phyloP scores from a whole-genome alignment of 1,140 invertebrate species.

The Pygmarrhopalites habei region DNA sequence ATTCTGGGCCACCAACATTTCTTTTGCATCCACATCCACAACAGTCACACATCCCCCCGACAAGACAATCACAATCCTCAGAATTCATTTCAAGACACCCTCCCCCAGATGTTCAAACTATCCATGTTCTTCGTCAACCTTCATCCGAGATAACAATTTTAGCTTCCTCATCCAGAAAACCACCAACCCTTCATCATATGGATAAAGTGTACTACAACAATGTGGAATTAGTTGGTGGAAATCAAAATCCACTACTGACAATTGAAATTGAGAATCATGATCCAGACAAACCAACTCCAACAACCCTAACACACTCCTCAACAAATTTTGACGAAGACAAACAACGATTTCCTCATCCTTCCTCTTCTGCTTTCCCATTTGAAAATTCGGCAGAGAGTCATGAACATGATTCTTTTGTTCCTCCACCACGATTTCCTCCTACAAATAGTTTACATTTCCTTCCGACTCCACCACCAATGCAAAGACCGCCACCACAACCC shows the following conservation, averaged over 20 bases:
- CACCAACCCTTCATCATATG: slow-evolving; percentile 15
- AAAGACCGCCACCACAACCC: slow-evolving; percentile 9
- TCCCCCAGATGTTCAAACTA: slow-evolving; percentile 8
- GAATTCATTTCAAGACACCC: slow-evolving; percentile 1
- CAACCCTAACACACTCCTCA: no score
- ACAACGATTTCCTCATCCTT: no score
- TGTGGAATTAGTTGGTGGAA: slow-evolving; percentile 3
- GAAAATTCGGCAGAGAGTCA: not conserved
- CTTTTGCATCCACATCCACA: no score
- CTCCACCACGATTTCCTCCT: slow-evolving; percentile 5
- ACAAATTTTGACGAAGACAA: no score
- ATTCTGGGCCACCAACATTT: no score
- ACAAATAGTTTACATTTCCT: slow-evolving; percentile 3
- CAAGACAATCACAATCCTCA: not conserved
- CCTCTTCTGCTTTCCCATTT: not conserved
- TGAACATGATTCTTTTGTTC: slow-evolving; percentile 8
- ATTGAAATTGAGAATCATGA: not conserved
- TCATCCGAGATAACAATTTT: not conserved
- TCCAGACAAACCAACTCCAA: no score
- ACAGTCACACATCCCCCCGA: not conserved
- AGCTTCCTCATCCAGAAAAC: not conserved
- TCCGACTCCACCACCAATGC: slow-evolving; percentile 5
- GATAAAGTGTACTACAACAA: slow-evolving; percentile 22
- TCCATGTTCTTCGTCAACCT: slow-evolving; percentile 6
- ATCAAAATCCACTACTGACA: slow-evolving; percentile 4